Base-by-base conservation (phyloP, 2,888 invertebrate species). In the Schizaphis graminum region DNA sequence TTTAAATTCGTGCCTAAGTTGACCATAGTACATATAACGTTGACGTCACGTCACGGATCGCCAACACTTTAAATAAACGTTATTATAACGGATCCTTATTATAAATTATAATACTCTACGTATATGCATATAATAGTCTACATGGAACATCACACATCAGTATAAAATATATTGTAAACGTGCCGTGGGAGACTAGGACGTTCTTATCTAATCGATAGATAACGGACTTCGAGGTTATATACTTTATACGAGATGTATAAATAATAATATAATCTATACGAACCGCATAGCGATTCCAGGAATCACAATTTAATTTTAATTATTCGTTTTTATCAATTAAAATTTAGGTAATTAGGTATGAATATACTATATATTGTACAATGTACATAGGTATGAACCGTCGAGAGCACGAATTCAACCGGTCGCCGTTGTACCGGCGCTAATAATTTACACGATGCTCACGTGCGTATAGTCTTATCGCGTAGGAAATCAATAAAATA, bases 241-340 rank as follows among this genome's bases (percentile, higher is more conserved):
- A 91, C 53, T 35, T 49, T 16, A 35, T 3, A 28, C 84, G 53
- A 41, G 91, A 41, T 53, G n/a, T 44, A 67, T 35, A 87, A 87
- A 44, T 85, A 85, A 91, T 77, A 77, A 91, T 77, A 41, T 77
- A 91, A 49, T 77, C 91, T 61, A 89, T 41, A 41, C 21, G 21
- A 77, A 77, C 35, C 7, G 7, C 41, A 4, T 28, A 28, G n/a
- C 57, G 26, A 61, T 92, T 85, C 86, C 91, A 92, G 91, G 91
- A 92, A 92, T 61, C 47, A 86, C 47, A 26, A 61, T 47, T 57
- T 57, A 57, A 61, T 61, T 85, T 86, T 61, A 92, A 86, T 92
- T 86, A 92, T 92, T 92, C 91, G 91, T 86, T 86, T 86, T 92
- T 57, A 57, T 92, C 47, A 92, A 86, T 86, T 92, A 57, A n/a